These are phyloP conservation scores for Ephydatia muelleri DNA, from an alignment of 37 sponge, comb jelly and placozoan species.

Conservation along the genomic window DNA sequence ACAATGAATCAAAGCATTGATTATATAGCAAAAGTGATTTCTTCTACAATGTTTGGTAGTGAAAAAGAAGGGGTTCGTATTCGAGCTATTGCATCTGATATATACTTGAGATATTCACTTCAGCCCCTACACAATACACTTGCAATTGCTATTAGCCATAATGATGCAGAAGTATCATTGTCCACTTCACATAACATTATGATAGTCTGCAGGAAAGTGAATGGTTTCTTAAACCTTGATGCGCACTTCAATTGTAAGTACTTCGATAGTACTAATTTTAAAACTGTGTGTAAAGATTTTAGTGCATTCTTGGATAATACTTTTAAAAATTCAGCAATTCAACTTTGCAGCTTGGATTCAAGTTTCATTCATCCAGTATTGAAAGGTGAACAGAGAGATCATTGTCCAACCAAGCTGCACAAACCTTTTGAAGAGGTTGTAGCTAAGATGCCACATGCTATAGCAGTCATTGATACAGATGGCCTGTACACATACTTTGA, in stretches of 20 bases:
- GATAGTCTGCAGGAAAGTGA: no score
- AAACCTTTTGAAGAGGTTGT: neutral
- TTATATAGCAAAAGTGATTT: no score
- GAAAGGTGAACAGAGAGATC: no score
- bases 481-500: conserved; percentile 2
- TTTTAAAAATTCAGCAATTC: neutral
- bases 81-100: neutral
- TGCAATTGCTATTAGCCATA: neutral
- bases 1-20: no score
- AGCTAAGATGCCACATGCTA: neutral
- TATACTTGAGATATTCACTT: neutral
- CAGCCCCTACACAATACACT: neutral
- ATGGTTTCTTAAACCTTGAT: no score
- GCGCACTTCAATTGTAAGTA: no score
- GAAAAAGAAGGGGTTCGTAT: no score
- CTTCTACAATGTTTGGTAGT: no score
- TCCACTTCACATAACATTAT: no score
- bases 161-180: no score
- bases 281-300: neutral
- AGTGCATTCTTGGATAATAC: neutral
- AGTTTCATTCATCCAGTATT: neutral
- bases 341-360: neutral
- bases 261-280: neutral
- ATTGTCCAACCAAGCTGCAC: neutral
- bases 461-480: conserved; percentile 1